A percentile compares a stretch with the other conserved stretches of the same genome.
Conservation (phyloP, 35 echinoderm and acorn worm genomes). For the Patiria miniata region DNA sequence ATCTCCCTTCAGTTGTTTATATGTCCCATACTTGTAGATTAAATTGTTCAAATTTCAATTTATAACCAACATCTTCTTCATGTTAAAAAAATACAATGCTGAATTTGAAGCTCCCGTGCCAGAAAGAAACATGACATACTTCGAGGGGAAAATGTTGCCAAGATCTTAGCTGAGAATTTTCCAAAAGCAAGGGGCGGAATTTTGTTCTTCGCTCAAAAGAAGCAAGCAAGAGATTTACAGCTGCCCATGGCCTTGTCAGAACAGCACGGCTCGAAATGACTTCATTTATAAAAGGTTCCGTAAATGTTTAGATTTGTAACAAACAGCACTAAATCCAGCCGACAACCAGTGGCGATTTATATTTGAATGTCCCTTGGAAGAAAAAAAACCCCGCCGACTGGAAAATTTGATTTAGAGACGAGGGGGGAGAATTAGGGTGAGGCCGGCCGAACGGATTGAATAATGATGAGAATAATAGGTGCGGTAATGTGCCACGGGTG, state of each 20-base stretch:
- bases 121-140: too few species aligned
- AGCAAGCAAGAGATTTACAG: not conserved
- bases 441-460: too few species aligned
- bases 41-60: too few species aligned
- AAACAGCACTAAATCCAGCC: conserved; percentile 20
- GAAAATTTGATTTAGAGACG: not conserved
- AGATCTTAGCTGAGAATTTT: too few species aligned
- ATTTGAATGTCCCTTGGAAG: not conserved
- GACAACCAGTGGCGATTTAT: conserved; percentile 30
- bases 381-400: not conserved
- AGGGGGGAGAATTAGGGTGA: not conserved
- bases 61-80: too few species aligned
- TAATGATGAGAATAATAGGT: not conserved
- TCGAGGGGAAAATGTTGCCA: too few species aligned
- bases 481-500: not conserved
- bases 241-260: conserved; percentile 16
- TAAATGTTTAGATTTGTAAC: conserved; percentile 32
- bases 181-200: too few species aligned
- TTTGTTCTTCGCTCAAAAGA: not conserved
- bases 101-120: too few species aligned
- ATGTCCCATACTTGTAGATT: too few species aligned
- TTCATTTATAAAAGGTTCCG: conserved; percentile 27
- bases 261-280: not conserved
- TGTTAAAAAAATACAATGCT: too few species aligned
- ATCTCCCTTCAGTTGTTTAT: too few species aligned